Evolutionary conservation across 2,113 vertebrate species (phyloP).

Genomic region (Tiliqua scincoides): DNA sequence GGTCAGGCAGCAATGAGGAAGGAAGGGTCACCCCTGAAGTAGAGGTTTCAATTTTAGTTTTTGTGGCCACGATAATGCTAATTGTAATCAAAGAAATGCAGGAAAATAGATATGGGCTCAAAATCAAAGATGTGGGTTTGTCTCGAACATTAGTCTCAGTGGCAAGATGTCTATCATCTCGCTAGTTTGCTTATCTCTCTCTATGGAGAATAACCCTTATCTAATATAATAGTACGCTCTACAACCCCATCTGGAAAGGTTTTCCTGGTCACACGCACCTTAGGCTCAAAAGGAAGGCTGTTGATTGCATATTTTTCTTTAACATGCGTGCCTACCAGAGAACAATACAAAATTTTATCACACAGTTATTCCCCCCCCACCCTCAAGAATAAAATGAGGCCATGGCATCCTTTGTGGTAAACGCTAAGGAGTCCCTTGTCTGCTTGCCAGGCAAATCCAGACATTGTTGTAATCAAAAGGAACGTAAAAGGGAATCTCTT

Average conservation of each 20-base stretch:
- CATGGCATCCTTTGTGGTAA: slow-evolving; percentile 48
- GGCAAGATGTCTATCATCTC: slow-evolving; percentile 75
- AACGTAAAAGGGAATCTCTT: slow-evolving; percentile 30
- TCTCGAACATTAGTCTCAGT: slow-evolving; percentile 68
- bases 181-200: slow-evolving; percentile 60
- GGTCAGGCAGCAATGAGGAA: slow-evolving; percentile 78
- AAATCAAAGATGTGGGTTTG: slow-evolving; percentile 79
- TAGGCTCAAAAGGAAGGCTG: slow-evolving; percentile 72
- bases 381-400: slow-evolving; percentile 65
- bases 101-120: slow-evolving; percentile 81
- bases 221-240: slow-evolving; percentile 70
- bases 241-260: slow-evolving; percentile 77
- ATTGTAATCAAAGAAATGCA: slow-evolving; percentile 78
- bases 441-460: slow-evolving; percentile 13
- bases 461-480: slow-evolving; percentile 26
- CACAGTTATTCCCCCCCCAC: slow-evolving; percentile 49
- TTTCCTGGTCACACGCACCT: slow-evolving; percentile 78
- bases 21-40: slow-evolving; percentile 70
- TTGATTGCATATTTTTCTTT: slow-evolving; percentile 73
- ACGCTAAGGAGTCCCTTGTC: slow-evolving; percentile 55
- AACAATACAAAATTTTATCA: slow-evolving; percentile 80
- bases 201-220: slow-evolving; percentile 75
- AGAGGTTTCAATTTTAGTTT: slow-evolving; percentile 82
- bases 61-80: slow-evolving; percentile 64
- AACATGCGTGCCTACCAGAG: slow-evolving; percentile 59